Conservation (phyloP, 1,140 invertebrate genomes). For the Centruroides sculpturatus region DNA sequence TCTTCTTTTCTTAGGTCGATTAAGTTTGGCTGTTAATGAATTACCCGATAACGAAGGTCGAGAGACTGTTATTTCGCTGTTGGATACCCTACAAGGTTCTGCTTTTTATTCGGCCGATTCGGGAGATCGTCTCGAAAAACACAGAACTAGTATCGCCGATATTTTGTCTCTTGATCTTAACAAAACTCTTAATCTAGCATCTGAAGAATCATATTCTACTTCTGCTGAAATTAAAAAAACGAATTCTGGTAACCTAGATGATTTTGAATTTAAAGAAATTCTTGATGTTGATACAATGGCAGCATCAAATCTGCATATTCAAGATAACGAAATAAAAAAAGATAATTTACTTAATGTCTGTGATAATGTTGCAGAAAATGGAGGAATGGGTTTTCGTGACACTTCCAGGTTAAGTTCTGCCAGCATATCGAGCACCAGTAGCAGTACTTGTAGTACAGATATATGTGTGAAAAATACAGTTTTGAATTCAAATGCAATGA, state of each 20-base stretch:
- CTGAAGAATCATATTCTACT: too few species aligned
- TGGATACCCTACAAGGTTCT: conserved; percentile 16
- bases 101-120: conserved; percentile 14
- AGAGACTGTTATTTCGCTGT: conserved; percentile 8
- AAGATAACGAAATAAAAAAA: too few species aligned
- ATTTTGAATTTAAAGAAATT: too few species aligned
- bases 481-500: too few species aligned
- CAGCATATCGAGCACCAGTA: conserved; percentile 37
- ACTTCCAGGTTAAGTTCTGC: conserved; percentile 28
- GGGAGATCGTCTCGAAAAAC: background rate
- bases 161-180: conserved; percentile 14
- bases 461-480: too few species aligned
- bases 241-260: background rate
- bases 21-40: conserved; percentile 17
- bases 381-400: too few species aligned
- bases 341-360: too few species aligned
- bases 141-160: conserved; percentile 14
- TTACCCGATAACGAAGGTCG: conserved; percentile 10
- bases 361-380: too few species aligned
- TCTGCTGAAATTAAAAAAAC: background rate
- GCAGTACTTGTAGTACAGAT: conserved; percentile 26
- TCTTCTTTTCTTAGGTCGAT: conserved; percentile 12
- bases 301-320: too few species aligned
- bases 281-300: too few species aligned
- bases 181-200: conserved; percentile 3